Evolutionary conservation across 2,888 invertebrate species (phyloP).

Genomic region (Gonocerus acuteangulatus): DNA sequence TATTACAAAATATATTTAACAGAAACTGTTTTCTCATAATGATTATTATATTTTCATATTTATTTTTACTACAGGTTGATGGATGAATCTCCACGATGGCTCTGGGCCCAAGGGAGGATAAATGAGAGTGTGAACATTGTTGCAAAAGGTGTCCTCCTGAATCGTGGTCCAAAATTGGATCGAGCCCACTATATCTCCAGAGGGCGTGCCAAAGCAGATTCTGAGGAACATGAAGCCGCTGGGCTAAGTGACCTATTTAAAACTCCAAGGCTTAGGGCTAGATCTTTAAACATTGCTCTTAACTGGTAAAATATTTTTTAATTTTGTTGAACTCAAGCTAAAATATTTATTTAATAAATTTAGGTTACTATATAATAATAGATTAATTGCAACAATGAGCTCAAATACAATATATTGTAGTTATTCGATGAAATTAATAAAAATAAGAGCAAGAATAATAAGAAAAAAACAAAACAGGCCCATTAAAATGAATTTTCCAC

Average conservation of each 20-base stretch:
- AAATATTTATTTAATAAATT: too few species aligned
- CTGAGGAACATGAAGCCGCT: conserved; percentile 37
- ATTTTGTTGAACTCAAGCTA: too few species aligned
- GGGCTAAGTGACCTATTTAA: conserved; percentile 66
- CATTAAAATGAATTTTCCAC: too few species aligned
- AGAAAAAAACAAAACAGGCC: too few species aligned
- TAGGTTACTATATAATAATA: too few species aligned
- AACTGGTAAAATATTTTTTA: conserved; percentile 52
- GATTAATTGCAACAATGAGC: too few species aligned
- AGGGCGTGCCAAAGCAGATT: conserved; percentile 45
- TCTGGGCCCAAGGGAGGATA: conserved; percentile 72
- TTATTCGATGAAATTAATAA: not conserved
- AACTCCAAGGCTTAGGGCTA: conserved; percentile 68
- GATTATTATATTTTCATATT: too few species aligned
- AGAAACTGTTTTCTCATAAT: too few species aligned
- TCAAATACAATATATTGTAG: too few species aligned
- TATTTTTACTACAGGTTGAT: conserved; percentile 58
- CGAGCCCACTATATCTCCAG: conserved; percentile 58
- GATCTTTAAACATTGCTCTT: conserved; percentile 71
- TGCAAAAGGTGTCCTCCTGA: conserved; percentile 65
- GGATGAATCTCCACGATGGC: conserved; percentile 83
- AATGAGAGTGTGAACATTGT: conserved; percentile 68
- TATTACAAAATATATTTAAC: too few species aligned
- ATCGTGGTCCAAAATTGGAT: conserved; percentile 56
- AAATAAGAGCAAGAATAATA: not conserved